Conservation (phyloP, 2,113 vertebrate genomes). For the Benitochromis conjunctus region DNA sequence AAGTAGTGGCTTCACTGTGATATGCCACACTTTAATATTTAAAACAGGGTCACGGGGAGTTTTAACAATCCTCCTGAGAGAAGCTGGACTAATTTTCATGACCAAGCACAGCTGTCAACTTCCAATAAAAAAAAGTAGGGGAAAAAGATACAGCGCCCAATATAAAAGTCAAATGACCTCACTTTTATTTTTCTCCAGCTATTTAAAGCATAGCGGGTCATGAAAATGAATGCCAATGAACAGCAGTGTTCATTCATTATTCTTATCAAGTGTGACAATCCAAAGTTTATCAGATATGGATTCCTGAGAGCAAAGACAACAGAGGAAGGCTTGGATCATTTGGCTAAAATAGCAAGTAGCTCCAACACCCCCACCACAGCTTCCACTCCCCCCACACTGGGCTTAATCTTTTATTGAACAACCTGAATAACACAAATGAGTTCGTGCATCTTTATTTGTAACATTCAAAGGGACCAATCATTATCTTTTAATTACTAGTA, state of each 20-base stretch:
- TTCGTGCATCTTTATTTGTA: conserved; percentile 73
- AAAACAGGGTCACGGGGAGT: neutral
- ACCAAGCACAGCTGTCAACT: conserved; percentile 35
- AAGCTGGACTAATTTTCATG: conserved; percentile 8
- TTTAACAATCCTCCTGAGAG: neutral
- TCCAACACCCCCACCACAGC: neutral
- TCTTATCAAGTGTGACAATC: conserved; percentile 44
- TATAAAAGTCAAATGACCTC: conserved; percentile 37
- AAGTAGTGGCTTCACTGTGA: neutral
- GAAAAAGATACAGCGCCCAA: neutral
- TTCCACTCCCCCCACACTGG: neutral
- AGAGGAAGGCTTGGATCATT: conserved; percentile 25
- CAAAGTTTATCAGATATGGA: conserved; percentile 40
- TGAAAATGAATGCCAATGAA: conserved; percentile 36
- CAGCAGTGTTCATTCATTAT: conserved; percentile 54
- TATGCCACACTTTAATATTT: conserved; percentile 8
- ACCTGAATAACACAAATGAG: conserved; percentile 69
- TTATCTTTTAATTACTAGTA: conserved; percentile 78
- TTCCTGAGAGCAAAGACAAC: conserved; percentile 22
- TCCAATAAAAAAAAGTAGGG: conserved; percentile 20
- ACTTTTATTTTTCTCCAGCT: conserved; percentile 34
- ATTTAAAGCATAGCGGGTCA: neutral
- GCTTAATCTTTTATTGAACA: conserved; percentile 69
- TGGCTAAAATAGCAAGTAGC: conserved; percentile 25
- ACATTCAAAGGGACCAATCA: conserved; percentile 76